These are phyloP conservation scores for Lasiurus cinereus DNA, from an alignment of 2,113 vertebrate species.

Conservation along the genomic window DNA sequence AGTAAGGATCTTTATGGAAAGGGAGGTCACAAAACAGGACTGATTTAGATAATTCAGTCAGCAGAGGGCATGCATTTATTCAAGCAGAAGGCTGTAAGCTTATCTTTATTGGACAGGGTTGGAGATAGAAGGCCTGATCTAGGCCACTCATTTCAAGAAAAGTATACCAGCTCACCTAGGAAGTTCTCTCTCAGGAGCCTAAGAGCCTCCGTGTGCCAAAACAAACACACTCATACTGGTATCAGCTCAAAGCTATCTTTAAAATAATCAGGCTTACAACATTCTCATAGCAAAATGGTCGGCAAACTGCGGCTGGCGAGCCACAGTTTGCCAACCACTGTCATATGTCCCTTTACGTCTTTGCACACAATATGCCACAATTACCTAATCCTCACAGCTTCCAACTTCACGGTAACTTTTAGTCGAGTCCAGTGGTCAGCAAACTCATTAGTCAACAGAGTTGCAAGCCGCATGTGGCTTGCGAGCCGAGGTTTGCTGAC, in stretches of 20 bases:
- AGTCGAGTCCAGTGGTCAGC: too few species aligned
- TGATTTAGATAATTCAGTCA: constrained; percentile 65
- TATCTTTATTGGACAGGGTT: constrained; percentile 64
- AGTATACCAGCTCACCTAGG: constrained; percentile 60
- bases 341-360: too few species aligned
- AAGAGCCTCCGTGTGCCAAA: background rate
- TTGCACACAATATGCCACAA: too few species aligned
- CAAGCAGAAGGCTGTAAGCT: constrained; percentile 58
- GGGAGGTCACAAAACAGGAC: constrained; percentile 19
- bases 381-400: too few species aligned
- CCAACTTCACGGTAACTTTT: too few species aligned
- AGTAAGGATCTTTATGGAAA: constrained; percentile 67
- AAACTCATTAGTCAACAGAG: too few species aligned
- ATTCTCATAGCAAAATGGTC: background rate
- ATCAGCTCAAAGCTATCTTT: background rate
- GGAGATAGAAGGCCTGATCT: constrained; percentile 72
- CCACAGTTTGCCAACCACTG: too few species aligned
- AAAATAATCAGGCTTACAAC: background rate
- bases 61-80: constrained; percentile 57
- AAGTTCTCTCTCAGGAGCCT: constrained; percentile 43
- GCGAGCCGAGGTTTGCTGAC: too few species aligned
- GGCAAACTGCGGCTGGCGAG: too few species aligned
- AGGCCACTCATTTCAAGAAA: constrained; percentile 75
- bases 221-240: background rate
- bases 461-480: too few species aligned